These are phyloP conservation scores for Fistularia tabacaria DNA, from an alignment of 2,797 vertebrate genomes.

Conservation along the genomic window DNA sequence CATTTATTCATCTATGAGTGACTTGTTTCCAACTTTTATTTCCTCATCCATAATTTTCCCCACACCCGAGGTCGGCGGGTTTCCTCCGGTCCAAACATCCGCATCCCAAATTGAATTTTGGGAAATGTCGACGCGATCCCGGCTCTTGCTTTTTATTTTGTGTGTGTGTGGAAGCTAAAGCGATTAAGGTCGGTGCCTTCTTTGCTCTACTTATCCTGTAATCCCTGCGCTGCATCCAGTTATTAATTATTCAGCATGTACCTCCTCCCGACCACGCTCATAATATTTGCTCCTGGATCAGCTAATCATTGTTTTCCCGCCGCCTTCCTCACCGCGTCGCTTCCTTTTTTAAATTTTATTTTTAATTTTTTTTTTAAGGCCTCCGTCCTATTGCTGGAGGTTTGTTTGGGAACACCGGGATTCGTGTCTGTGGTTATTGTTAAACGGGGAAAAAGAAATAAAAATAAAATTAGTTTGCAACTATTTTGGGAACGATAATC, in stretches of 20 bases:
- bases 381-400: neutral
- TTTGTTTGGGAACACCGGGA: neutral
- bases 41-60: no score
- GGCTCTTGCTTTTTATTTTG: neutral
- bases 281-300: slow-evolving; percentile 18
- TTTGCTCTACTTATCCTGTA: slow-evolving; percentile 24
- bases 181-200: slow-evolving; percentile 30
- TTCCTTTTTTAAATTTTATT: no score
- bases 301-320: slow-evolving; percentile 11
- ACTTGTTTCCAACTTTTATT: no score
- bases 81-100: no score
- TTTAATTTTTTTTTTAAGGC: neutral
- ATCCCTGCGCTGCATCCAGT: slow-evolving; percentile 27
- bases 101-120: no score
- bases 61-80: no score
- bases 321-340: neutral
- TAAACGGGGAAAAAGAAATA: no score
- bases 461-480: no score
- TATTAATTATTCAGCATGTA: slow-evolving; percentile 35
- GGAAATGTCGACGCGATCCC: no score
- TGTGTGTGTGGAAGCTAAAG: slow-evolving; percentile 9
- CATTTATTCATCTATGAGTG: no score
- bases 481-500: no score
- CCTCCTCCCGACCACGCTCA: neutral
- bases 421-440: no score